Evolutionary conservation across 2,797 vertebrate genomes (phyloP).

Genomic region (Chrysocyon brachyurus): DNA sequence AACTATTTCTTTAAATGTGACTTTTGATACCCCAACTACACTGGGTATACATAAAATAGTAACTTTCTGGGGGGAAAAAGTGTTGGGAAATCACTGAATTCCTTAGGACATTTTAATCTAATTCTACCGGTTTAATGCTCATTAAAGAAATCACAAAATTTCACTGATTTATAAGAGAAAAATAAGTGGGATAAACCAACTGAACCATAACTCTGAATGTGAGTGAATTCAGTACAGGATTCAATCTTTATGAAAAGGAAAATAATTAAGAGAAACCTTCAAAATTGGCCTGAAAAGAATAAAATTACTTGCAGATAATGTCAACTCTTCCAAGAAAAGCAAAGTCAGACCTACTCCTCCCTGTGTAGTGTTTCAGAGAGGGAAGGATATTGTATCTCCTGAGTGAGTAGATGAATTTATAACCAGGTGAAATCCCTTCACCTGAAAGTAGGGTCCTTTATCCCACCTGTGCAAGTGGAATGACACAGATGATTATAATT

Average conservation of each 20-base stretch:
- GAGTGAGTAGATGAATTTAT: neutral
- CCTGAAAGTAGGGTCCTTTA: neutral
- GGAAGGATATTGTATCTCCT: neutral
- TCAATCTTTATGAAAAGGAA: neutral
- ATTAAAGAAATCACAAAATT: neutral
- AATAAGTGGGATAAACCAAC: neutral
- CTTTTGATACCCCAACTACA: neutral
- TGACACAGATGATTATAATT: neutral
- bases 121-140: neutral
- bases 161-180: neutral
- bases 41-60: neutral
- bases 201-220: neutral
- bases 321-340: neutral
- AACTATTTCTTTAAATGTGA: neutral
- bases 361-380: neutral
- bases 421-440: neutral
- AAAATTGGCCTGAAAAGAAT: constrained; percentile 1
- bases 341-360: neutral
- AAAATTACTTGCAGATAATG: neutral
- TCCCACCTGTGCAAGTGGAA: neutral
- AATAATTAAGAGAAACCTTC: neutral
- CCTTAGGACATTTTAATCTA: neutral
- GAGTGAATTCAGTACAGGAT: neutral
- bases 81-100: neutral
- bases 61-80: neutral